Evolutionary conservation across 2,797 vertebrate genomes (phyloP).

Genomic region (Tinamus major): DNA sequence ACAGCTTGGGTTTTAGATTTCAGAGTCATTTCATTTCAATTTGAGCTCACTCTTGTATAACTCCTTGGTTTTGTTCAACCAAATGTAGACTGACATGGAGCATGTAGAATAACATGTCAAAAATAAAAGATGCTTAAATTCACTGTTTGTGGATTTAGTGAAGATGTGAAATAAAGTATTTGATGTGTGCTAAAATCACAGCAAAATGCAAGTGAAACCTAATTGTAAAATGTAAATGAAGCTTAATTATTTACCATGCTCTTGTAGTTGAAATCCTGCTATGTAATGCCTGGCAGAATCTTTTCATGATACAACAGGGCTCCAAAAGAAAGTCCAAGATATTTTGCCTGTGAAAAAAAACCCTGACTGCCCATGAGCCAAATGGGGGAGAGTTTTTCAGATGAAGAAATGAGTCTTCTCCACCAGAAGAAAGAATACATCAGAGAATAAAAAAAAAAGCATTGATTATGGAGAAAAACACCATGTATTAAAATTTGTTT

Average conservation of each 20-base stretch:
- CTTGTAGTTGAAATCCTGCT: constrained; percentile 51
- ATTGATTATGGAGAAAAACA: neutral
- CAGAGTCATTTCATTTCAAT: constrained; percentile 74
- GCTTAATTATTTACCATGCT: constrained; percentile 54
- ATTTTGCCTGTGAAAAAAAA: neutral
- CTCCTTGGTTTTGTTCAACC: constrained; percentile 66
- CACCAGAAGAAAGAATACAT: neutral
- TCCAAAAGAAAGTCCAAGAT: neutral
- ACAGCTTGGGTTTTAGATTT: constrained; percentile 66
- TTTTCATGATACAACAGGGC: neutral
- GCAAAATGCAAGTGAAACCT: constrained; percentile 62
- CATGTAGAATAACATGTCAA: constrained; percentile 70
- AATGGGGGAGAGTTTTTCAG: neutral
- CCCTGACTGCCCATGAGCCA: neutral
- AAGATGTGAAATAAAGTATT: constrained; percentile 64
- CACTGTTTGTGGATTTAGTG: constrained; percentile 53
- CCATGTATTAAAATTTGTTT: neutral
- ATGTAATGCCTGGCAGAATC: neutral
- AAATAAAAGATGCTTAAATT: constrained; percentile 65
- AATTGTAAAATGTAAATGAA: constrained; percentile 73
- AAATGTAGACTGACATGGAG: constrained; percentile 54
- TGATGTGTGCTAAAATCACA: constrained; percentile 53
- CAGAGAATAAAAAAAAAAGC: neutral
- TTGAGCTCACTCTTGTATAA: constrained; percentile 59
- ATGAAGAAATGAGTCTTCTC: neutral